phyloP scores from a whole-genome alignment of 2,888 invertebrate species.

The Drosophila histrio region DNA sequence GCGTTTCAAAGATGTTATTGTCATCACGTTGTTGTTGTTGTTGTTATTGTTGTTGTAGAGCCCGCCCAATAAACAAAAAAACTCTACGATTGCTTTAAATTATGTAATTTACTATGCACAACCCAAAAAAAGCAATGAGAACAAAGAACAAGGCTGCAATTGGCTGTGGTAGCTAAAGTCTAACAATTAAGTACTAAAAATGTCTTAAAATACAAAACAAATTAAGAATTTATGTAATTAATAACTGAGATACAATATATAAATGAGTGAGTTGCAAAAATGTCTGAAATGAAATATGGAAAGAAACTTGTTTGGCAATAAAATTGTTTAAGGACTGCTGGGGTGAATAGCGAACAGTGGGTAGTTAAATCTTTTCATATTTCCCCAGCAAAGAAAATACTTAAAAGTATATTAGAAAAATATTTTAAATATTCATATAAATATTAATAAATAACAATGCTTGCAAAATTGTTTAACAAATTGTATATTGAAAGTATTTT shows the following conservation, averaged over 20 bases:
- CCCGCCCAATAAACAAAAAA: conserved; percentile 33
- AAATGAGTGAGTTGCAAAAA: too few species aligned
- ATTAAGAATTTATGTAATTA: neutral
- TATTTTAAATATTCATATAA: neutral
- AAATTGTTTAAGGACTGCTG: too few species aligned
- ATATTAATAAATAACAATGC: neutral
- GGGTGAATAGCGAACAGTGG: too few species aligned
- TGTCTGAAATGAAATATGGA: neutral
- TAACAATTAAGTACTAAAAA: neutral
- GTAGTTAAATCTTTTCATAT: neutral
- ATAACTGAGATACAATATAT: too few species aligned
- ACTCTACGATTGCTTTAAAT: conserved; percentile 55
- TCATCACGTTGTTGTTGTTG: too few species aligned
- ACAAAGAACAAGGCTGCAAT: conserved; percentile 34
- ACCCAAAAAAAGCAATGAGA: conserved; percentile 48
- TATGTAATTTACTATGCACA: conserved; percentile 62
- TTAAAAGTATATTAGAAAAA: neutral
- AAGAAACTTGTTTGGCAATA: too few species aligned
- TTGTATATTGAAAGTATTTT: neutral
- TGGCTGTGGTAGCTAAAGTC: conserved; percentile 54
- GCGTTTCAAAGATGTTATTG: neutral
- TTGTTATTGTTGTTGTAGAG: conserved; percentile 3
- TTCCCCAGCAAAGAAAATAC: neutral
- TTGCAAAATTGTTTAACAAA: neutral
- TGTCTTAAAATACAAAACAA: neutral